These are phyloP conservation scores for Parauchenoglanis punctatus DNA, from an alignment of 2,797 vertebrate species.

Conservation along the genomic window DNA sequence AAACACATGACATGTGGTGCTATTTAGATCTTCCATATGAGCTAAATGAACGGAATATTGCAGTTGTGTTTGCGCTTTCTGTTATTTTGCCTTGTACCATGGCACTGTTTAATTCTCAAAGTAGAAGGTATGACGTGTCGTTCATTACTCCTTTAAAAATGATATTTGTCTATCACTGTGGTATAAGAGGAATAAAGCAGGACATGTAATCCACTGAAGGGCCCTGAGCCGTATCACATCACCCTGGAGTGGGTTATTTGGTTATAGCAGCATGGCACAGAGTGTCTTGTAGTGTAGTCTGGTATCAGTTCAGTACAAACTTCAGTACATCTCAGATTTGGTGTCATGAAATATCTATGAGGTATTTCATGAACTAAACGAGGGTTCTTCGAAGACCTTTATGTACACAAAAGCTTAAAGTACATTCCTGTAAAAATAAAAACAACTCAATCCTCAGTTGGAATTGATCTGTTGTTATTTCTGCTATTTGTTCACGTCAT, in stretches of 20 bases:
- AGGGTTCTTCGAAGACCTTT: not conserved
- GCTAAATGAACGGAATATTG: not conserved
- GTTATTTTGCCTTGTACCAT: not conserved
- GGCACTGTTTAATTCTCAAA: not conserved
- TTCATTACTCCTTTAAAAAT: not conserved
- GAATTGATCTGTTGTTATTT: not conserved
- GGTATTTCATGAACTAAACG: not conserved
- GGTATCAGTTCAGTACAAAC: not conserved
- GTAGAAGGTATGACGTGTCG: not conserved
- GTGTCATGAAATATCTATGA: not conserved
- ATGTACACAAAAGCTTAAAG: not conserved
- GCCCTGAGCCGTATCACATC: too few relatives aligned
- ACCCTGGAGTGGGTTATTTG: not conserved
- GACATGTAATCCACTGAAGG: too few relatives aligned
- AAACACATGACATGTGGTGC: not conserved
- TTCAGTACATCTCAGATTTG: not conserved
- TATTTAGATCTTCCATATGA: not conserved
- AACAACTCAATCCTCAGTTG: not conserved
- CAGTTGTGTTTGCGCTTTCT: not conserved
- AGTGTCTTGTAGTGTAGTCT: not conserved
- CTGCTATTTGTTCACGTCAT: not conserved
- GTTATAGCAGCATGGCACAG: not conserved
- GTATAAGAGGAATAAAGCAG: not conserved
- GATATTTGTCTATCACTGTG: not conserved
- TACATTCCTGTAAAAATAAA: not conserved